Percentiles rank a stretch among this genome's conserved stretches.
phyloP scores from a whole-genome alignment of 2,888 invertebrate genomes.

The Heteropelma amictum region DNA sequence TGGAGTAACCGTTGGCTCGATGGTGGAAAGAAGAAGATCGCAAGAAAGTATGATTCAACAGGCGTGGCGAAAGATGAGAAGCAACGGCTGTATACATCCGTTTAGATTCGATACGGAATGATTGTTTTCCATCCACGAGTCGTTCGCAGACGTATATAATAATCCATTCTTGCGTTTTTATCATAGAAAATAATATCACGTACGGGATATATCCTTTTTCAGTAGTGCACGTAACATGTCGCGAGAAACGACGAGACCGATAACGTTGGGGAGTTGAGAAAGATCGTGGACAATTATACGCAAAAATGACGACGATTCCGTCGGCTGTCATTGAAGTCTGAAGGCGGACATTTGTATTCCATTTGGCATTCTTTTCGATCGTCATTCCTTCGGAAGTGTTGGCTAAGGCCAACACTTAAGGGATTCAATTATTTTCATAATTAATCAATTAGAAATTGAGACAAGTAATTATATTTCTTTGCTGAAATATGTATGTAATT shows the following conservation, averaged over 20 bases:
- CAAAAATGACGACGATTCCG: neutral
- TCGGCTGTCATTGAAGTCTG: neutral
- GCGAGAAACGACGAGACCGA: neutral
- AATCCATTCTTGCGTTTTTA: neutral
- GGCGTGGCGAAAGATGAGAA: slow-evolving; percentile 23
- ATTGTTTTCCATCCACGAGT: slow-evolving; percentile 26
- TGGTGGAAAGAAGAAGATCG: neutral
- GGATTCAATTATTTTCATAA: too few relatives aligned
- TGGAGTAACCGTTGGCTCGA: too few relatives aligned
- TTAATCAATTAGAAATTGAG: too few relatives aligned
- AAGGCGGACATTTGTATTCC: neutral
- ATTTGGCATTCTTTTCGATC: too few relatives aligned
- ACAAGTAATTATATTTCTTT: too few relatives aligned
- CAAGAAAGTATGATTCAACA: slow-evolving; percentile 27
- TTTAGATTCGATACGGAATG: slow-evolving; percentile 39
- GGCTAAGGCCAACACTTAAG: too few relatives aligned
- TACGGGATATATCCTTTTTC: neutral
- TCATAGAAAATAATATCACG: slow-evolving; percentile 20
- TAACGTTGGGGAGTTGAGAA: neutral
- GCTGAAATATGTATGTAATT: too few relatives aligned
- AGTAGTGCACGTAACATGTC: neutral
- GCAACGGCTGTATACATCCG: slow-evolving; percentile 39
- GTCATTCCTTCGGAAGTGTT: too few relatives aligned
- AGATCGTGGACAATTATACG: neutral
- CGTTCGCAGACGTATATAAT: neutral